phyloP scores from a whole-genome alignment of 2,888 invertebrate genomes.

The Cantharis lateralis region DNA sequence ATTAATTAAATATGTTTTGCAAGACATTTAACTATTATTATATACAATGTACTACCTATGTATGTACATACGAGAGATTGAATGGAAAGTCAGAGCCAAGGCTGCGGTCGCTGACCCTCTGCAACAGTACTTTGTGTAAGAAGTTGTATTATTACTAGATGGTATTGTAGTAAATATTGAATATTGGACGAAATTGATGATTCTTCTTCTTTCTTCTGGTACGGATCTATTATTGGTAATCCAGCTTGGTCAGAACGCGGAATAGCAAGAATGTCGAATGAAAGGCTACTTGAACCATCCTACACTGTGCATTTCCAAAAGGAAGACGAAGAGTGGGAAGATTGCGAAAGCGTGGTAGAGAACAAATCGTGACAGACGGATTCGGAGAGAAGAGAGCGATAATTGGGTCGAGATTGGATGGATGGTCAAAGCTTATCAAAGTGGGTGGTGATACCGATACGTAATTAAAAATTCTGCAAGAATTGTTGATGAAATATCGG shows the following conservation, averaged over 20 bases:
- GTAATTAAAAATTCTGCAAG: neutral
- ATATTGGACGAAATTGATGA: neutral
- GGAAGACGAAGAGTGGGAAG: neutral
- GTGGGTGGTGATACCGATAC: too few species aligned
- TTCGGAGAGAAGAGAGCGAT: neutral
- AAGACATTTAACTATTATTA: slow-evolving; percentile 10
- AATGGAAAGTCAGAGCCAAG: slow-evolving; percentile 57
- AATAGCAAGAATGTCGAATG: neutral
- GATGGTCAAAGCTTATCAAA: too few species aligned
- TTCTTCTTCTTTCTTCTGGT: neutral
- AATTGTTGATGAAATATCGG: neutral
- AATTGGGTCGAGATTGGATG: neutral
- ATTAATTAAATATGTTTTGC: neutral
- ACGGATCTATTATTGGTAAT: too few species aligned
- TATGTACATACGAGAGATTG: slow-evolving; percentile 35
- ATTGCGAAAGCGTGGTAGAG: neutral
- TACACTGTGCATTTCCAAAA: neutral
- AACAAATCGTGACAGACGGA: neutral
- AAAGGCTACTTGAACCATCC: neutral
- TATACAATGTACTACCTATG: neutral
- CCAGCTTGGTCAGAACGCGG: neutral
- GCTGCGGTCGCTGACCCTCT: slow-evolving; percentile 55
- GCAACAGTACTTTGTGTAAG: slow-evolving; percentile 53
- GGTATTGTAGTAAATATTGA: neutral
- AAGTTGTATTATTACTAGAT: slow-evolving; percentile 27